Base-by-base conservation (phyloP, 2,797 vertebrate genomes). In the Eupleurogrammus muticus region DNA sequence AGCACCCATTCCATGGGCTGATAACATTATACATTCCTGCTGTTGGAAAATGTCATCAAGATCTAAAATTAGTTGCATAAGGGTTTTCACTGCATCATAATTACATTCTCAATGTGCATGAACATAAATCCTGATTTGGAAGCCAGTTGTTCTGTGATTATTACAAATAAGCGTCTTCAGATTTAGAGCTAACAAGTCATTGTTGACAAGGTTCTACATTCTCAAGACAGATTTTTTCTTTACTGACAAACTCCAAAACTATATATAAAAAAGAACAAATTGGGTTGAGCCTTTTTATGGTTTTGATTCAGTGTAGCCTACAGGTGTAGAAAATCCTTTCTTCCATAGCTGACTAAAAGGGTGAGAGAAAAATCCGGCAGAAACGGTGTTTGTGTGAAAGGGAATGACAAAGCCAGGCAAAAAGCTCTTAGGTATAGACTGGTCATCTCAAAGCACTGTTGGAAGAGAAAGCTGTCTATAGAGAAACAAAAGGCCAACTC, bases 381-480 rank as follows among this genome's bases (percentile, higher is more conserved):
- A 59, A 70, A 75, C 2, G 49, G 32, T 56, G 19, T 46, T 11
- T 40, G 47, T 46, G 36, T 64, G 35, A 52, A 32, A 64, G 20
- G 21, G 46, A 66, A 57, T 46, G 48, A 64, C 24, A 68, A 63
- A 65, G 40, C 19, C 47, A 50, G 21, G 20, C 60, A 24, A 40
- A 49, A 64, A 64, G 42, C 16, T 16, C 28, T 38, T 34, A 36
- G 32, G 60, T 40, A 32, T 16, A 23, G 59, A 55, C 55, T 12
- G 55, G 60, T 48, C 46, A 70, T 70, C 72, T 61, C 53, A 54
- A 47, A 58, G 32, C 53, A 59, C n/a, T 50, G 19, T 44, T 69
- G 47, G 3, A 28, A 28, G 28, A 3, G 28, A 6, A 44, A 35
- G 35, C 53, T 55, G 47, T 40, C 53, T 56, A 11, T 64, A 65